Evolutionary conservation across 2,888 invertebrate genomes (phyloP), one percentile per base, ranked within the genome.

Genomic region (Euzetes globulus): DNA sequence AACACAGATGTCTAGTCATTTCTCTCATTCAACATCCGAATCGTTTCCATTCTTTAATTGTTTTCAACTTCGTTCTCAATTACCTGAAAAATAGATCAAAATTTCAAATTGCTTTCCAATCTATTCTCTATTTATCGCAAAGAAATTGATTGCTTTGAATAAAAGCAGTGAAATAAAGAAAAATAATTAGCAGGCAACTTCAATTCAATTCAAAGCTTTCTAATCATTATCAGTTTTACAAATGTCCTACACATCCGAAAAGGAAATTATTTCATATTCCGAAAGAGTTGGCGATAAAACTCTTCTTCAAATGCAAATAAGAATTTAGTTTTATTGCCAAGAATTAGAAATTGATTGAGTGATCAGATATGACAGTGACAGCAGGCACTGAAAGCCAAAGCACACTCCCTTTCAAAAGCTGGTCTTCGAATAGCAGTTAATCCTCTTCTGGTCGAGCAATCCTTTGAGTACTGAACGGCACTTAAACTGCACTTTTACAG

Each of bases 401-500:
- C 52, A 52, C 22, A 7, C 55, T 25, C 7, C 22, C 22, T 9
- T 22, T 55, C 13, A 22, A 13, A 6, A 5, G 19, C 55, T 13
- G 55, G 19, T 22, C 9, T 41, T 41, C 25, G 25, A 63, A 29
- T 29, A 63, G 17, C 63, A 63, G 29, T 63, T 63, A 63, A 63
- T 63, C 63, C 63, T 29, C 33, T 63, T 63, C 63, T 19, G 33
- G 29, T 63, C 33, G 9, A 63, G 33, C 33, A 29, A 17, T 6
- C 13, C 27, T 63, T 29, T 63, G 29, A 63, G 11, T 4, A 7
- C 63, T 63, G 29, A 63, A 63, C 33, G 33, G 63, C 63, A 63
- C 63, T 63, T 63, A 29, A 63, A 63, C 63, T 17, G 63, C 63
- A 63, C 33, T 13, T 63, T 63, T 63, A 63, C 63, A 29, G 33